Conservation (phyloP, 2,888 invertebrate species). For the Scaptomyza flava region DNA sequence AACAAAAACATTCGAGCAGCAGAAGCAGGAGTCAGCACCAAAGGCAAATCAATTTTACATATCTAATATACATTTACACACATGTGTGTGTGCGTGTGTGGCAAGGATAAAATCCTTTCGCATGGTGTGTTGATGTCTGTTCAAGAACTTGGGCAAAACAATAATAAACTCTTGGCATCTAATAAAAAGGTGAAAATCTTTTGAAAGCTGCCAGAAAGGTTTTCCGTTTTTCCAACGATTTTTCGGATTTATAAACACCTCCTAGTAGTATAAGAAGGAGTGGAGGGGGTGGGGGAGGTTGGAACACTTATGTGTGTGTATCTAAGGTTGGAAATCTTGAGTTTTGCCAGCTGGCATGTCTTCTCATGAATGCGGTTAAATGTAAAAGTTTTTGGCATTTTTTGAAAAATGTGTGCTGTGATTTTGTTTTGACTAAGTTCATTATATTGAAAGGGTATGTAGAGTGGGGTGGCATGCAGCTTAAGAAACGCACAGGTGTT, state of each 20-base stretch:
- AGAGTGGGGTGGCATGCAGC: slow-evolving; percentile 11
- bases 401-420: slow-evolving; percentile 40
- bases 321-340: slow-evolving; percentile 18
- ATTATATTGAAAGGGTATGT: slow-evolving; percentile 32
- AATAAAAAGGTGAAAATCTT: slow-evolving; percentile 80
- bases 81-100: slow-evolving; percentile 11
- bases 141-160: slow-evolving; percentile 72
- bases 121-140: slow-evolving; percentile 44
- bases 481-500: slow-evolving; percentile 37
- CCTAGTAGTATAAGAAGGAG: not conserved
- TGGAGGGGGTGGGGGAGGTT: too few relatives aligned
- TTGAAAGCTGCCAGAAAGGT: slow-evolving; percentile 73
- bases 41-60: slow-evolving; percentile 78
- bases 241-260: slow-evolving; percentile 29
- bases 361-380: slow-evolving; percentile 79
- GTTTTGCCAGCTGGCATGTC: slow-evolving; percentile 39
- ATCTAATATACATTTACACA: slow-evolving; percentile 35
- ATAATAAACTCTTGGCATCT: slow-evolving; percentile 80
- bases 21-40: slow-evolving; percentile 22
- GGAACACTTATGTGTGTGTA: slow-evolving; percentile 5
- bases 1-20: slow-evolving; percentile 48
- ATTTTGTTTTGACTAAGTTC: slow-evolving; percentile 62
- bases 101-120: slow-evolving; percentile 62
- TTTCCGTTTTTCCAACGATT: slow-evolving; percentile 39
- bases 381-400: slow-evolving; percentile 76